Evolutionary conservation across 1,140 invertebrate genomes (phyloP), one percentile per base, ranked within the genome.

Genomic region (Oedothorax gibbosus): DNA sequence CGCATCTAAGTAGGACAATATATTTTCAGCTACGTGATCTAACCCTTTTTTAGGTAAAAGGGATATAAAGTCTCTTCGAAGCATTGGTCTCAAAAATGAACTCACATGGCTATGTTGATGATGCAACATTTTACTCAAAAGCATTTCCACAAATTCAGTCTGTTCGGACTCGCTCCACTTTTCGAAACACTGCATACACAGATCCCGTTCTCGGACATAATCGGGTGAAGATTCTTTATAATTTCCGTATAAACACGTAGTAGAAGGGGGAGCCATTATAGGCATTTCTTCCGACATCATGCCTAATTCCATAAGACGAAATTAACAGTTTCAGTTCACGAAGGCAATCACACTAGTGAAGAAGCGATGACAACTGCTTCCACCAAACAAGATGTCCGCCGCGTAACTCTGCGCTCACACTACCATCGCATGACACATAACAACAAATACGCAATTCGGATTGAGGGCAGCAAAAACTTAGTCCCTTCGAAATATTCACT

Each of bases 101-200:
- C 99, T 98, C 88, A 99, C 98, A 91, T 98, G 96, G 73, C 98
- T 98, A 90, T 99, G 98, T 90, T 99, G 99, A 91, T 99, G 98
- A 91, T 99, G 99, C 90, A 97, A 98, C 98, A 99, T 99, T 62
- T 95, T 93, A 49, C 96, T 94, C 87, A 99, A 91, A 77, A 99
- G 92, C 89, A 96, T 94, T 91, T 99, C 96, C 87, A 99, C 96
- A 91, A 99, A 99, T 88, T 98, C 95, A 88, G 99, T 95, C 93
- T 99, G 98, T 77, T 93, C 91, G 35, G 89, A 86, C 87, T 92
- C 91, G 78, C 68, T 88, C 91, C 91, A 99, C 92, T 93, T 94
- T 88, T 97, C 94, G 91, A 99, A 99, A 88, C 93, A 93, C 89
- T 94, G 94, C 88, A 97, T 92, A 91, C 96, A 98, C 76, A 93